These are phyloP conservation scores for Cephus spinipes DNA, from an alignment of 2,888 invertebrate genomes.

Conservation along the genomic window DNA sequence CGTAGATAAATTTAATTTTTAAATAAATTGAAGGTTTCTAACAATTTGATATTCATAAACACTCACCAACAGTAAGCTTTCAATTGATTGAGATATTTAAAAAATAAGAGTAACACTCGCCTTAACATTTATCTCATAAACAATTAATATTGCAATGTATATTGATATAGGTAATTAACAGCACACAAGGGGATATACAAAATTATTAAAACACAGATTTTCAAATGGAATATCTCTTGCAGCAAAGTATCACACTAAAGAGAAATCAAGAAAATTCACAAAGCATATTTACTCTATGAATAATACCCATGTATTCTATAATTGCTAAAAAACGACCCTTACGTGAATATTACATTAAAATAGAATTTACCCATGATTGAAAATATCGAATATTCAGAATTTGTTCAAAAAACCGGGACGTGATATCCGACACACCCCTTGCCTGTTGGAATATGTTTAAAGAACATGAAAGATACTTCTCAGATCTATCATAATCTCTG, in stretches of 20 bases:
- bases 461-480: background rate
- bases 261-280: background rate
- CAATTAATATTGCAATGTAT: background rate
- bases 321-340: background rate
- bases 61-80: background rate
- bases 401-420: background rate
- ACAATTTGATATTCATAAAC: background rate
- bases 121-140: background rate
- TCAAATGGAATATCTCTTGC: background rate
- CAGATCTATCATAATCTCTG: background rate
- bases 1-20: background rate
- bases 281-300: background rate
- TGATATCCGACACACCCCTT: background rate
- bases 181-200: background rate
- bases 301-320: background rate
- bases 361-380: background rate
- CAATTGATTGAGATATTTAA: no score
- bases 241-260: background rate
- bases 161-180: background rate
- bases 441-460: background rate
- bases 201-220: background rate
- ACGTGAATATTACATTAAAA: background rate
- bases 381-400: background rate
- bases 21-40: background rate
- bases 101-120: no score